Conservation (phyloP, 2,888 invertebrate genomes). For the Macrophya alboannulata region DNA sequence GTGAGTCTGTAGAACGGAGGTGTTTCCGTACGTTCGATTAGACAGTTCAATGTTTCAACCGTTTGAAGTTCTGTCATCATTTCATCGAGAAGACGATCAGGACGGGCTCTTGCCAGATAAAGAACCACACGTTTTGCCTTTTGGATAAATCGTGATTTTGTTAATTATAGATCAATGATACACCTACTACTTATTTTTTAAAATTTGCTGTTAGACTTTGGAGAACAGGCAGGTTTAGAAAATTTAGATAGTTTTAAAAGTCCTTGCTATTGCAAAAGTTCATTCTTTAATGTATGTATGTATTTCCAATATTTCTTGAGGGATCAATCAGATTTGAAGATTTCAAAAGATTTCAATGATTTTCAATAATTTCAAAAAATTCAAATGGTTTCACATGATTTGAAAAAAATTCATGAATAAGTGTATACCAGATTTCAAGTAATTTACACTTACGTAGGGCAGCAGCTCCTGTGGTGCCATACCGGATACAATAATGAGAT, state of each 20-base stretch:
- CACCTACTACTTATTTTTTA: not conserved
- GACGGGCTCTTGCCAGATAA: slow-evolving; percentile 95
- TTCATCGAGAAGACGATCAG: slow-evolving; percentile 96
- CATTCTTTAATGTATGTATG: not conserved
- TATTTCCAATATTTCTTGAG: not conserved
- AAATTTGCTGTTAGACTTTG: not conserved
- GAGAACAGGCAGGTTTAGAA: not conserved
- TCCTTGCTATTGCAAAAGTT: not conserved
- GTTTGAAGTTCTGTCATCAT: slow-evolving; percentile 99
- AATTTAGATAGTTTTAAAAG: not conserved
- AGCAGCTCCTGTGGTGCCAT: slow-evolving; percentile 98
- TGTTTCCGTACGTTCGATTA: slow-evolving; percentile 98
- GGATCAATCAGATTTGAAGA: not conserved
- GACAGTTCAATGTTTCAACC: slow-evolving; percentile 97
- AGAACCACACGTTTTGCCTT: slow-evolving; percentile 97
- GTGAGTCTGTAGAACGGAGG: slow-evolving; percentile 98
- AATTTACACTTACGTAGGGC: slow-evolving; percentile 88
- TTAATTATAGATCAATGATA: not conserved
- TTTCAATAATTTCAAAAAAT: not conserved
- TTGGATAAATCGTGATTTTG: slow-evolving; percentile 10
- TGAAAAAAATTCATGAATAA: not conserved
- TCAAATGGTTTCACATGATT: not conserved
- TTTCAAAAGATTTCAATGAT: not conserved
- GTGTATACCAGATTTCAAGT: not conserved
- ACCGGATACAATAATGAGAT: slow-evolving; percentile 97